Percentiles rank a stretch among this genome's conserved stretches.
Conservation (phyloP, 2,113 vertebrate species). For the Nerophis lumbriciformis region DNA sequence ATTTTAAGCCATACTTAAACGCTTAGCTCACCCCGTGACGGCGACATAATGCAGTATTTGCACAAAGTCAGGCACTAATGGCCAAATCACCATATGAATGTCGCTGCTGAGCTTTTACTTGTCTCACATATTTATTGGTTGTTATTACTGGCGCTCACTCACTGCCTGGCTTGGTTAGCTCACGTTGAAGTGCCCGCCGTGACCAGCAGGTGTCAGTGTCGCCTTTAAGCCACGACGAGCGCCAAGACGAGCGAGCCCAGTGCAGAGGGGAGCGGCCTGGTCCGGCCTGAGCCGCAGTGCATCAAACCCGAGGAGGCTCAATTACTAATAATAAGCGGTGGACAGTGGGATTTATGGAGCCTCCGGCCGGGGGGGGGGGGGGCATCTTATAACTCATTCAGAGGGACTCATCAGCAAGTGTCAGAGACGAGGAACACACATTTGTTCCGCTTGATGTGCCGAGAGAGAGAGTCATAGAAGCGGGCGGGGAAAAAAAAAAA, state of each 20-base stretch:
- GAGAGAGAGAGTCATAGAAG: not conserved
- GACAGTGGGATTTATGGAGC: constrained; percentile 45
- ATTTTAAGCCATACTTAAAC: constrained; percentile 53
- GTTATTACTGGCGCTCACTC: constrained; percentile 24
- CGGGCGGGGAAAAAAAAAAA: not conserved
- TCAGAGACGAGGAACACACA: constrained; percentile 32
- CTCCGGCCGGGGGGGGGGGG: constrained; percentile 5
- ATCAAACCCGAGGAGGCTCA: constrained; percentile 60
- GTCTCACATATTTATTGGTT: constrained; percentile 28
- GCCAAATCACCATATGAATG: constrained; percentile 45
- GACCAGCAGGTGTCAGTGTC: constrained; percentile 59
- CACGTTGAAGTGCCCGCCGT: not conserved
- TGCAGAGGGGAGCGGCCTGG: constrained; percentile 59
- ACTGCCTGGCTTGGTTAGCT: constrained; percentile 35
- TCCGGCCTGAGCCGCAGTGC: constrained; percentile 63
- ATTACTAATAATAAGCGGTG: constrained; percentile 55
- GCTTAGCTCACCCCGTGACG: constrained; percentile 36
- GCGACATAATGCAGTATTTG: constrained; percentile 48
- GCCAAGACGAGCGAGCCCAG: constrained; percentile 39
- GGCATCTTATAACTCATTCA: constrained; percentile 38
- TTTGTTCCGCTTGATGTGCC: constrained; percentile 26
- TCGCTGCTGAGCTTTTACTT: constrained; percentile 19
- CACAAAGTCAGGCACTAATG: constrained; percentile 50
- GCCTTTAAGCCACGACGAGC: constrained; percentile 27
- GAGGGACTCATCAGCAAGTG: constrained; percentile 45